Percentiles rank a stretch among this genome's conserved stretches.
phyloP scores from a whole-genome alignment of 1,140 invertebrate species.

The Caenorhabditis remanei region DNA sequence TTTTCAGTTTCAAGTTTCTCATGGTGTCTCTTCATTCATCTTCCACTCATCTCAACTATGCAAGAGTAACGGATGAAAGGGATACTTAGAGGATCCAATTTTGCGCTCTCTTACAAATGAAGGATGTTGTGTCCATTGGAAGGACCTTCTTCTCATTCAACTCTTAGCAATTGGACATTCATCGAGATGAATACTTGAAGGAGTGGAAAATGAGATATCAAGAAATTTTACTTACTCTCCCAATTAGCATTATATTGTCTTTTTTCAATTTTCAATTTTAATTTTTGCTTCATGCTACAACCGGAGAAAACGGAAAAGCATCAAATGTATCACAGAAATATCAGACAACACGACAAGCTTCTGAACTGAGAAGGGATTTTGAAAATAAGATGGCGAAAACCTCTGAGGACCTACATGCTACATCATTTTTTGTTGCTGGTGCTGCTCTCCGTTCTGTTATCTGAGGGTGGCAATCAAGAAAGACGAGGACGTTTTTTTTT shows the following conservation, averaged over 20 bases:
- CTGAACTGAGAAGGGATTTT: not conserved
- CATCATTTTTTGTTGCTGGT: conserved; percentile 34
- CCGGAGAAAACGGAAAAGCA: not conserved
- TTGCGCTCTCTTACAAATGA: conserved; percentile 50
- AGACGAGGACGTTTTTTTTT: conserved; percentile 28
- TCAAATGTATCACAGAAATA: not conserved
- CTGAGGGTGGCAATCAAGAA: conserved; percentile 50
- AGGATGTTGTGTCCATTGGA: conserved; percentile 17
- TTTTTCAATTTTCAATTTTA: not conserved
- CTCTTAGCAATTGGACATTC: conserved; percentile 4
- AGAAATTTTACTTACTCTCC: not conserved
- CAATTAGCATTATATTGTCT: not conserved
- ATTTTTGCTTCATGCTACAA: not conserved
- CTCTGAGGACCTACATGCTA: conserved; percentile 44
- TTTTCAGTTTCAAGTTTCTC: conserved; percentile 36
- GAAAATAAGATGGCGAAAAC: conserved; percentile 43
- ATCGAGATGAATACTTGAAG: not conserved
- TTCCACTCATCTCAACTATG: conserved; percentile 54
- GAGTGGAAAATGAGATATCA: not conserved
- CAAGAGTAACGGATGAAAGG: conserved; percentile 51
- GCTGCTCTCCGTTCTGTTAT: conserved; percentile 30
- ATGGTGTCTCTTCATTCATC: conserved; percentile 45
- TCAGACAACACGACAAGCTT: not conserved
- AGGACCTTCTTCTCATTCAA: not conserved
- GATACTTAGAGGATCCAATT: conserved; percentile 51